phyloP scores from a whole-genome alignment of 2,888 invertebrate genomes.

The Oscheius sp. region DNA sequence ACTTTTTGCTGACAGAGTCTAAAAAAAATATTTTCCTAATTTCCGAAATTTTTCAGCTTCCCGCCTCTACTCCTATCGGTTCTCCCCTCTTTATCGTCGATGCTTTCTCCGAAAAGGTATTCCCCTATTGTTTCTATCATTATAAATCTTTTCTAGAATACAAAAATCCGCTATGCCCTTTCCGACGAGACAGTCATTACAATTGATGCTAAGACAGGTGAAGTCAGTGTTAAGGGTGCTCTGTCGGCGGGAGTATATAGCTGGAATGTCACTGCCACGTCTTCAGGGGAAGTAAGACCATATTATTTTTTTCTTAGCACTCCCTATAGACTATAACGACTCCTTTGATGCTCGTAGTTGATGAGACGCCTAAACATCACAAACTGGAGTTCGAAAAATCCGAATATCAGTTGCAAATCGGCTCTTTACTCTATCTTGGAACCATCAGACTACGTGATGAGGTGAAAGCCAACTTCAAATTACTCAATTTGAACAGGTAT shows the following conservation, averaged over 20 bases:
- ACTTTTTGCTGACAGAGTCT: too few species aligned
- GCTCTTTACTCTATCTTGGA: constrained; percentile 44
- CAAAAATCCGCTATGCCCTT: constrained; percentile 38
- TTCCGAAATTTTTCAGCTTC: constrained; percentile 35
- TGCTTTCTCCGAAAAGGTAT: constrained; percentile 41
- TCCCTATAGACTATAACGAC: constrained; percentile 39
- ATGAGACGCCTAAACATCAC: constrained; percentile 31
- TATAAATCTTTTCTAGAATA: constrained; percentile 30
- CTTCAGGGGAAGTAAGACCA: constrained; percentile 38
- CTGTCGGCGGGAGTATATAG: constrained; percentile 36
- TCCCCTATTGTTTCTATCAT: not conserved
- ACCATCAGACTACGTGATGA: constrained; percentile 36
- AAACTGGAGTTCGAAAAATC: constrained; percentile 45
- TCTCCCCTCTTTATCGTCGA: constrained; percentile 41
- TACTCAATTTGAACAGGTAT: constrained; percentile 51
- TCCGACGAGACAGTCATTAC: constrained; percentile 39
- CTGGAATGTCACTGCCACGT: constrained; percentile 48
- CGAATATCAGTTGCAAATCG: constrained; percentile 48
- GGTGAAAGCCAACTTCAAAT: constrained; percentile 35
- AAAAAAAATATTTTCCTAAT: too few species aligned
- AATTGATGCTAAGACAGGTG: constrained; percentile 44
- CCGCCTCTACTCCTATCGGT: constrained; percentile 39
- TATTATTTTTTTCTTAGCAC: not conserved
- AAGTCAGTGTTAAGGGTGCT: constrained; percentile 37
- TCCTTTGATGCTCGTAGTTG: constrained; percentile 34